Percentiles rank a stretch among this genome's conserved stretches.
Conservation (phyloP, 2,113 vertebrate genomes). For the Pandion haliaetus region DNA sequence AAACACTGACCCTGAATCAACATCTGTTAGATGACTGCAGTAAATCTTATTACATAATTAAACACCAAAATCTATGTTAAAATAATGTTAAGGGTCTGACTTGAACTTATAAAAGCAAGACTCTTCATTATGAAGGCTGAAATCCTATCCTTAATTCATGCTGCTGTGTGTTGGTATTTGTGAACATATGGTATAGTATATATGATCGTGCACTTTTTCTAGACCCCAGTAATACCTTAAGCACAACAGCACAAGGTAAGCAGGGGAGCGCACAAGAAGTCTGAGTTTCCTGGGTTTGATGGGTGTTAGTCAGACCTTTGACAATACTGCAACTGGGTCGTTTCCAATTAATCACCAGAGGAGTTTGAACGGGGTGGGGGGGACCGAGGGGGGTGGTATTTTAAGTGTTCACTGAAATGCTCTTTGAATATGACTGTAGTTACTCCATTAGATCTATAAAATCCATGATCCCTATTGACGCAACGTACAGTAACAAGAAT, state of each 20-base stretch:
- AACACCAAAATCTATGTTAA: slow-evolving; percentile 60
- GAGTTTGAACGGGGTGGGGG: neutral
- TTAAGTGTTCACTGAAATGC: neutral
- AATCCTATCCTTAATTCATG: neutral
- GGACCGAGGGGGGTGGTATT: neutral
- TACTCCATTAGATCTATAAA: neutral
- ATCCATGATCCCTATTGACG: neutral
- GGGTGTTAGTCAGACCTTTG: slow-evolving; percentile 29
- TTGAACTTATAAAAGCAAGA: neutral
- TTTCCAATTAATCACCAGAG: slow-evolving; percentile 55
- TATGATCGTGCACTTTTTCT: neutral
- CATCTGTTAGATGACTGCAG: slow-evolving; percentile 67
- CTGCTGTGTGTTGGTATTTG: neutral
- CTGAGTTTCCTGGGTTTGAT: slow-evolving; percentile 34
- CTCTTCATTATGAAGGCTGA: slow-evolving; percentile 36
- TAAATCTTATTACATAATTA: slow-evolving; percentile 60
- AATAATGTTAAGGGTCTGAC: slow-evolving; percentile 43
- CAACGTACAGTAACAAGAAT: neutral
- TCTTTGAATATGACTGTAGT: neutral
- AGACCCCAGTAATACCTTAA: neutral
- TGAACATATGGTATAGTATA: slow-evolving; percentile 16
- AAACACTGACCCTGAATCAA: slow-evolving; percentile 62
- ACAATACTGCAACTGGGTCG: slow-evolving; percentile 4
- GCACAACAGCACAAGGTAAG: slow-evolving; percentile 1
- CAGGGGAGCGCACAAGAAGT: slow-evolving; percentile 5